These are phyloP conservation scores for Euwallacea fornicatus DNA, from an alignment of 1,140 invertebrate species.

Conservation along the genomic window DNA sequence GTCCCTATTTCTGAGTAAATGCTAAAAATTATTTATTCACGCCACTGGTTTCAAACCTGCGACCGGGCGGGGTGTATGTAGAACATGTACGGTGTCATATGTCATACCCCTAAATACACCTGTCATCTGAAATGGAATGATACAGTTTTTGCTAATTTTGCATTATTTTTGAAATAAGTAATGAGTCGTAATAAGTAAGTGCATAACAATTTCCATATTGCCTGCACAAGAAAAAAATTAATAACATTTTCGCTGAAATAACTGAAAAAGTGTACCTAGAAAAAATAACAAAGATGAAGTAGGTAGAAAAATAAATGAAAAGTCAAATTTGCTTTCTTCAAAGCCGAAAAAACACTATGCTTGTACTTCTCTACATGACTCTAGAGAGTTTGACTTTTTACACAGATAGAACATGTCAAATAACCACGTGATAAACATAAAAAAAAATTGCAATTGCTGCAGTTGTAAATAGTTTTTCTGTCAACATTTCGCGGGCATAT, in stretches of 20 bases:
- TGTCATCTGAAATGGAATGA: background rate
- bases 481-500: background rate
- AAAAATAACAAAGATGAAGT: conserved; percentile 7
- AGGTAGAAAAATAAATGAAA: conserved; percentile 4
- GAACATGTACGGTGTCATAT: background rate
- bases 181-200: background rate
- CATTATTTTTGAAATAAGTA: background rate
- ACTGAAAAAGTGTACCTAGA: background rate
- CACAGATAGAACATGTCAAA: conserved; percentile 3
- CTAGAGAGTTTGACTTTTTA: background rate
- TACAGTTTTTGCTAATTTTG: background rate
- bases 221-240: background rate
- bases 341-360: background rate
- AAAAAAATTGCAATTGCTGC: background rate
- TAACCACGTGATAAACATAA: background rate
- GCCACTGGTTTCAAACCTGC: background rate
- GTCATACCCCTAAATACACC: background rate
- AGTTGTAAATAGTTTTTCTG: background rate
- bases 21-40: too few species aligned
- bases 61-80: conserved; percentile 1
- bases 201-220: background rate
- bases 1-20: too few species aligned
- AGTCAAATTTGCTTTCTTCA: background rate
- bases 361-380: background rate
- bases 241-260: background rate